Evolutionary conservation across 2,113 vertebrate species (phyloP).

Genomic region (Alethe diademata): DNA sequence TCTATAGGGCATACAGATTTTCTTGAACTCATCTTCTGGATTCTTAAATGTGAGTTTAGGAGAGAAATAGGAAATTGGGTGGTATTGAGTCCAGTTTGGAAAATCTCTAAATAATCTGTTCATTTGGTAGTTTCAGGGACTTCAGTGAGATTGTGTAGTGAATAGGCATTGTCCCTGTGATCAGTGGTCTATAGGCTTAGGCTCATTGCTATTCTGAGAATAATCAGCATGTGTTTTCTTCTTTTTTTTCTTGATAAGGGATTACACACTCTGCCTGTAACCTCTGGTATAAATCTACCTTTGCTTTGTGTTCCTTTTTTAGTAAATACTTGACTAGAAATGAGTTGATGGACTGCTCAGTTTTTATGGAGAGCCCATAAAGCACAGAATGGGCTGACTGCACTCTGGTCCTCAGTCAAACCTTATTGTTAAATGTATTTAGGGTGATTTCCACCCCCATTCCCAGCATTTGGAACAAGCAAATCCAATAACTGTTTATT

Average conservation of each 20-base stretch:
- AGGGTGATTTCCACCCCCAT: not conserved
- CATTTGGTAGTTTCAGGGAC: not conserved
- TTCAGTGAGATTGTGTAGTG: not conserved
- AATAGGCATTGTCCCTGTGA: not conserved
- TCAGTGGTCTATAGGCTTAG: not conserved
- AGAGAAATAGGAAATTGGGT: not conserved
- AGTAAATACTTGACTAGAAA: not conserved
- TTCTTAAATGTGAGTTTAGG: not conserved
- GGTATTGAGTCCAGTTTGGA: not conserved
- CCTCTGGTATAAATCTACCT: slow-evolving; percentile 19
- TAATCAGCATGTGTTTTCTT: not conserved
- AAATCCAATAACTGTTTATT: not conserved
- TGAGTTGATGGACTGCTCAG: not conserved
- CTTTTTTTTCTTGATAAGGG: not conserved
- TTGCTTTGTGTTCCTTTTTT: not conserved
- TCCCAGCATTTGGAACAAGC: not conserved
- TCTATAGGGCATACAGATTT: not conserved
- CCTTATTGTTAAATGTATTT: not conserved
- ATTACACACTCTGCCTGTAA: not conserved
- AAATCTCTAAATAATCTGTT: not conserved
- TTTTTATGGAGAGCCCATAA: not conserved
- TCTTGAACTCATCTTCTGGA: not conserved
- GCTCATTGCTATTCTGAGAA: slow-evolving; percentile 27
- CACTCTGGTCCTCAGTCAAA: not conserved
- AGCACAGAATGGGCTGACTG: not conserved